Evolutionary conservation across 2,113 vertebrate genomes (phyloP).

Genomic region (Oenanthe melanoleuca): DNA sequence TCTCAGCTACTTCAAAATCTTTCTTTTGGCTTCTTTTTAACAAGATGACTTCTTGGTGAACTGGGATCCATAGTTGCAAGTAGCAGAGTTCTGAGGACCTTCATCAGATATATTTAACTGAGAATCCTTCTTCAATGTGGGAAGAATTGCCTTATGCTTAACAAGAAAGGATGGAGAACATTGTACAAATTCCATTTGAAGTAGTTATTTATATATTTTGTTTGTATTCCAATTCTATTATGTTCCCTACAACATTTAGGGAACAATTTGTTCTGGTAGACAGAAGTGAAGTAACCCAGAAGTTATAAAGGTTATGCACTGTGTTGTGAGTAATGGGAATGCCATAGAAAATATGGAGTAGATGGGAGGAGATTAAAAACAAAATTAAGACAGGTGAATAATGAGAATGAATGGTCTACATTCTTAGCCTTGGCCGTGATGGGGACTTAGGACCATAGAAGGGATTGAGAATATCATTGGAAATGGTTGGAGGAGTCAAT

Average conservation of each 20-base stretch:
- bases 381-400: not conserved
- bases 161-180: not conserved
- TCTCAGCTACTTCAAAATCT: not conserved
- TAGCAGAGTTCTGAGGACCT: not conserved
- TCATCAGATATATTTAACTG: not conserved
- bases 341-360: not conserved
- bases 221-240: not conserved
- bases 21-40: not conserved
- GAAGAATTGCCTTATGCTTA: not conserved
- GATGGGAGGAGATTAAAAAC: not conserved
- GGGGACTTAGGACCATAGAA: not conserved
- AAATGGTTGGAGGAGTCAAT: not conserved
- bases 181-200: not conserved
- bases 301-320: not conserved
- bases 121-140: not conserved
- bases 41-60: not conserved
- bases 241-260: not conserved
- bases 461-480: not conserved
- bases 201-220: not conserved
- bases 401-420: not conserved
- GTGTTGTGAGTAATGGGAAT: not conserved
- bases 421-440: not conserved
- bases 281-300: not conserved
- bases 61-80: fast-evolving
- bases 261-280: not conserved